Conservation (phyloP, 2,113 vertebrate genomes). For the Notothenia coriiceps region DNA sequence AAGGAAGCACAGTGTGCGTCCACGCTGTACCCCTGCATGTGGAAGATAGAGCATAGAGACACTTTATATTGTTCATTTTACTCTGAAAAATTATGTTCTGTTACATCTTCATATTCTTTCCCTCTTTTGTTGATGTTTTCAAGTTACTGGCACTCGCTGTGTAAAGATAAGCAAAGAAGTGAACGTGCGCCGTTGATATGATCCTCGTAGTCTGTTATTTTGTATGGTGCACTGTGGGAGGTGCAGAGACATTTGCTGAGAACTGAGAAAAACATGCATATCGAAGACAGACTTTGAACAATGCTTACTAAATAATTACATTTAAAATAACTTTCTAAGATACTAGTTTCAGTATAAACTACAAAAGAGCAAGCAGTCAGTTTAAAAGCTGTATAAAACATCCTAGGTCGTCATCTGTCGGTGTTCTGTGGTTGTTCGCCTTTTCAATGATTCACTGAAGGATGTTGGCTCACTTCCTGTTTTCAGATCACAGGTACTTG, state of each 20-base stretch:
- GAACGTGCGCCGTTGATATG: slow-evolving; percentile 32
- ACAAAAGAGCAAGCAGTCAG: neutral
- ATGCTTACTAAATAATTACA: neutral
- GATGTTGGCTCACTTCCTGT: neutral
- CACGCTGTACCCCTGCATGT: slow-evolving; percentile 36
- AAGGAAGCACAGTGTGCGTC: slow-evolving; percentile 23
- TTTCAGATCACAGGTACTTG: slow-evolving; percentile 14
- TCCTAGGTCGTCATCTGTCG: neutral
- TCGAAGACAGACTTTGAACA: neutral
- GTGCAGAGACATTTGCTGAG: slow-evolving; percentile 1
- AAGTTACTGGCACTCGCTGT: slow-evolving; percentile 32
- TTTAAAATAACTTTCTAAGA: neutral
- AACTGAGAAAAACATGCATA: slow-evolving; percentile 13
- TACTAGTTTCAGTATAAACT: neutral
- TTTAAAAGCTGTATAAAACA: slow-evolving; percentile 18
- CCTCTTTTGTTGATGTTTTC: slow-evolving; percentile 52
- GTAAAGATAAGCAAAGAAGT: slow-evolving; percentile 26
- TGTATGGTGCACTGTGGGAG: slow-evolving; percentile 13
- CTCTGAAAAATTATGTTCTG: slow-evolving; percentile 55
- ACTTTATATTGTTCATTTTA: slow-evolving; percentile 74
- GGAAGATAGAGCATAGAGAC: slow-evolving; percentile 73
- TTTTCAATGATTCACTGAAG: slow-evolving; percentile 5
- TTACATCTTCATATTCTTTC: slow-evolving; percentile 58
- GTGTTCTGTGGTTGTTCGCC: slow-evolving; percentile 5
- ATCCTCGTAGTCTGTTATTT: slow-evolving; percentile 37